Conservation (phyloP, 2,113 vertebrate genomes). For the Gnathonemus echidnorhynchus region DNA sequence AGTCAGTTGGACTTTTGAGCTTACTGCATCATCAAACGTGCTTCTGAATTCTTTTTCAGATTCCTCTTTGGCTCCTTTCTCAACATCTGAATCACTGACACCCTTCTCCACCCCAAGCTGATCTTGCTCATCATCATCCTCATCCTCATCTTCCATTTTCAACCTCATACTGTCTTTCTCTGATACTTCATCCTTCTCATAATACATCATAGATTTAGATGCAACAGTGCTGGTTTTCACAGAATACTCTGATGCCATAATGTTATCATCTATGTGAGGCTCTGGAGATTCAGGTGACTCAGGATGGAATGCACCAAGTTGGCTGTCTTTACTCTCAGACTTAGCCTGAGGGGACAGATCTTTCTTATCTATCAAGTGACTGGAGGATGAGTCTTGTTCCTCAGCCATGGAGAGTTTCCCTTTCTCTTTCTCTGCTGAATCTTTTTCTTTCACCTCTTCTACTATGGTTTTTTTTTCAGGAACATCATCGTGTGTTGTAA, state of each 20-base stretch:
- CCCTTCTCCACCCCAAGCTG: constrained; percentile 56
- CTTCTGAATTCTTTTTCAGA: constrained; percentile 70
- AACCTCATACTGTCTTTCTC: constrained; percentile 57
- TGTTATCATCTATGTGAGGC: constrained; percentile 39
- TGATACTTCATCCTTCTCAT: constrained; percentile 49
- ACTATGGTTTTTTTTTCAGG: constrained; percentile 29
- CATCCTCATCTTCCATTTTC: constrained; percentile 58
- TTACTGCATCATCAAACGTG: constrained; percentile 37
- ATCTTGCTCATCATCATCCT: constrained; percentile 48
- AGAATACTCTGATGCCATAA: constrained; percentile 39
- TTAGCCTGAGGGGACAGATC: constrained; percentile 33
- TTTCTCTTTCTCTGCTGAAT: constrained; percentile 17
- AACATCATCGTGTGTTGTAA: constrained; percentile 16
- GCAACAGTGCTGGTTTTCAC: constrained; percentile 35
- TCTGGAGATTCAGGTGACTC: constrained; percentile 24
- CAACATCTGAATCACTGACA: constrained; percentile 69
- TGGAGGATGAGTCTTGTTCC: constrained; percentile 41
- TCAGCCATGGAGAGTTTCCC: constrained; percentile 35
- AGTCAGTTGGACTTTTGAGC: constrained; percentile 51
- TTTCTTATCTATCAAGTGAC: constrained; percentile 29
- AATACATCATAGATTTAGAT: constrained; percentile 34
- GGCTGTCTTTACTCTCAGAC: constrained; percentile 22
- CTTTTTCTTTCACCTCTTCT: constrained; percentile 23
- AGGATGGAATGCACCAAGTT: constrained; percentile 20
- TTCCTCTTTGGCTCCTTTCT: constrained; percentile 81